Evolutionary conservation across 2,113 vertebrate genomes (phyloP).

Genomic region (Forbesichthys papilliferus): DNA sequence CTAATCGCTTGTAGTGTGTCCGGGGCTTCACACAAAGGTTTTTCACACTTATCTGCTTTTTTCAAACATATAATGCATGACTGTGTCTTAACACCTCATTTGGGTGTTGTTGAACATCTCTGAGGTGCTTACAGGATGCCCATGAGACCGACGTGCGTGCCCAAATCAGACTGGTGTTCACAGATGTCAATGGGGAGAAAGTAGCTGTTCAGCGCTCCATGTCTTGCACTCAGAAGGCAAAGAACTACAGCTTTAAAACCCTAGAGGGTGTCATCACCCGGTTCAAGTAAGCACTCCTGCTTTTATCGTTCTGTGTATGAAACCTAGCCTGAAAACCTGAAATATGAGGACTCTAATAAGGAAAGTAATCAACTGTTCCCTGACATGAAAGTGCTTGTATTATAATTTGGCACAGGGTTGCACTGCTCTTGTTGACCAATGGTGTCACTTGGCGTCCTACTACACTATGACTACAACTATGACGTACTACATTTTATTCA

Average conservation of each 20-base stretch:
- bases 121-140: conserved; percentile 80
- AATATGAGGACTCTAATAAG: not conserved
- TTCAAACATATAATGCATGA: not conserved
- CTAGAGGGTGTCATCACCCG: conserved; percentile 92
- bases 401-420: too few relatives aligned
- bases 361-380: too few relatives aligned
- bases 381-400: too few relatives aligned
- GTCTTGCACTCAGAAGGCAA: conserved; percentile 92
- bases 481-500: too few relatives aligned
- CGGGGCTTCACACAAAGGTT: too few relatives aligned
- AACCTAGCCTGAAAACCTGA: not conserved
- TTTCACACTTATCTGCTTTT: too few relatives aligned
- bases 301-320: not conserved
- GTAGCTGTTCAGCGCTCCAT: conserved; percentile 90
- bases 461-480: too few relatives aligned
- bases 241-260: conserved; percentile 89
- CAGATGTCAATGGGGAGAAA: conserved; percentile 85
- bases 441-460: too few relatives aligned
- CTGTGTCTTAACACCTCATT: not conserved
- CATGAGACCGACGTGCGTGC: conserved; percentile 95
- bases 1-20: too few relatives aligned
- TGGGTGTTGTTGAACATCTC: not conserved
- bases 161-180: conserved; percentile 91
- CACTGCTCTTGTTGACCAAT: too few relatives aligned
- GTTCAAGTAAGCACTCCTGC: conserved; percentile 78